Evolutionary conservation across 2,797 vertebrate genomes (phyloP), one percentile per base, ranked within the genome.

Genomic region (Falco peregrinus): DNA sequence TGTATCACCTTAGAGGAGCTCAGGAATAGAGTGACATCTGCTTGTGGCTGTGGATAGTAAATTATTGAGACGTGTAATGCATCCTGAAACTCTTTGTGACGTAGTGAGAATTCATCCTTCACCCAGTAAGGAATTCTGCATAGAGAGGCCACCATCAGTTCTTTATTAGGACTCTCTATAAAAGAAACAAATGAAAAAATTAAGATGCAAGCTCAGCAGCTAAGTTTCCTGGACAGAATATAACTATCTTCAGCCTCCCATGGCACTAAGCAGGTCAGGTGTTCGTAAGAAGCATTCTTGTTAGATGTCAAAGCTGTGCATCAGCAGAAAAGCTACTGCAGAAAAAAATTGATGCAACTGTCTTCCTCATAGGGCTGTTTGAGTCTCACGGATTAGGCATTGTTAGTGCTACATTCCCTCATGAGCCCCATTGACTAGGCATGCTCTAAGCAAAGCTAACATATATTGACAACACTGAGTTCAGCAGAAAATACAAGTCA

Each of bases 401-500:
- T 67, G 51, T 35, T 48, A 65, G 29, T 13, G 2, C 47, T 51
- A 3, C 3, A 1, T 4, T 87, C n/a, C 41, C 57, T 57, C 74
- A 7, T 15, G 84, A 67, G 48, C 18, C 35, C 19, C 18, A 5
- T 26, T 41, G 64, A 51, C 21, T 10, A 70, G 75, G 35, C 19
- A 8, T 67, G 31, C 64, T 73, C 18, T 16, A 28, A 71, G 53
- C 1, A 7, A 56, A 91, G 25, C 7, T 92, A 71, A 90, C 7
- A 1, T 33, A 8, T 63, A 83, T 74, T 59, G 76, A 71, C 92
- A 94, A 68, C 24, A 45, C 37, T 24, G 29, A 69, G 13, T 67
- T 87, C 48, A 73, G 73, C 68, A 91, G 51, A 87, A 95, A 94
- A 87, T 74, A 12, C 28, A 70, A 89, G 68, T 83, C 87, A 87